Conservation (phyloP, 2,113 vertebrate species). For the Bubalus kerabau region DNA sequence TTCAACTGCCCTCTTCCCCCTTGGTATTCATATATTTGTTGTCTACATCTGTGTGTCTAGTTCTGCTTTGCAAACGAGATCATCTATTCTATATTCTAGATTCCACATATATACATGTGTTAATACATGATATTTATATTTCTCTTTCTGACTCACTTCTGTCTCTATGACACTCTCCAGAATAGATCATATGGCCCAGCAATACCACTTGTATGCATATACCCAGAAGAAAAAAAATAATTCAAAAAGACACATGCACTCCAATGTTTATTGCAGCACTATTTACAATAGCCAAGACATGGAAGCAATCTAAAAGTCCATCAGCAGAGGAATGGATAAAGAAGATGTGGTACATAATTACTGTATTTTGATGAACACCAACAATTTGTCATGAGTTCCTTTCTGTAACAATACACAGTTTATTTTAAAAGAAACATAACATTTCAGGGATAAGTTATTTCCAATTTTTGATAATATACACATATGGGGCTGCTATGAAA, state of each 20-base stretch:
- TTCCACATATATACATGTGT: not conserved
- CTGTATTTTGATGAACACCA: not conserved
- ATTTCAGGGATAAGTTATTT: not conserved
- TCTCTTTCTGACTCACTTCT: not conserved
- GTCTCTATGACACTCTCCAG: not conserved
- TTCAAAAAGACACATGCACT: not conserved
- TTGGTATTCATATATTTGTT: not conserved
- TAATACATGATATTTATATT: not conserved
- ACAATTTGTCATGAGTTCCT: not conserved
- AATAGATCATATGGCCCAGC: not conserved
- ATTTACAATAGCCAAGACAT: not conserved
- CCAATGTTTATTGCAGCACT: not conserved
- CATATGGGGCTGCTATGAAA: not conserved
- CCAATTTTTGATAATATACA: not conserved
- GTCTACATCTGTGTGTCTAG: not conserved
- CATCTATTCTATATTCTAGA: not conserved
- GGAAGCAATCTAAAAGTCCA: not conserved
- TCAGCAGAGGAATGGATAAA: not conserved
- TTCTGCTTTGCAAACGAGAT: not conserved
- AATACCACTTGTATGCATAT: not conserved
- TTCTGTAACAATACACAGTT: not conserved
- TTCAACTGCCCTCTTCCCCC: not conserved
- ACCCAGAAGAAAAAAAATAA: not conserved
- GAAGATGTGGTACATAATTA: not conserved
- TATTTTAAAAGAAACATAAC: not conserved